Percentiles rank a stretch among this genome's conserved stretches.
These are phyloP conservation scores for Pyrrhosoma nymphula DNA, from an alignment of 2,888 invertebrate genomes.

Conservation along the genomic window DNA sequence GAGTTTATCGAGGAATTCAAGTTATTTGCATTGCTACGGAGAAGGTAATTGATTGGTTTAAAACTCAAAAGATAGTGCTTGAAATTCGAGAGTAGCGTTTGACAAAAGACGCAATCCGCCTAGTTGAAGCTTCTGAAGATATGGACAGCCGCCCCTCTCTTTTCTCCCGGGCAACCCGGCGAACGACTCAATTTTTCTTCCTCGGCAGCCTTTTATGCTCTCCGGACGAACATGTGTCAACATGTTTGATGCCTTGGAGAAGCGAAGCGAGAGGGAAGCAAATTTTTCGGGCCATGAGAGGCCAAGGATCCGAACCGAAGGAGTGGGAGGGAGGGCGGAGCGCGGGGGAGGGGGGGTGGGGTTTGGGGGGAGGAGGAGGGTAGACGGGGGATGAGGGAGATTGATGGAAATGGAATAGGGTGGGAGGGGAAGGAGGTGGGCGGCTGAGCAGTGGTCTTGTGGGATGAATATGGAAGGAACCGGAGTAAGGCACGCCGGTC, in stretches of 20 bases:
- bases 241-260: not conserved
- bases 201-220: not conserved
- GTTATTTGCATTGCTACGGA: not conserved
- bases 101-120: not conserved
- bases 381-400: not conserved
- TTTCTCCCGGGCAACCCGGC: not conserved
- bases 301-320: not conserved
- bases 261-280: not conserved
- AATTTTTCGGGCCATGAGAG: not conserved
- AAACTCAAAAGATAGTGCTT: not conserved
- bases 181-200: not conserved
- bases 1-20: not conserved
- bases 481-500: constrained; percentile 29
- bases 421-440: not conserved
- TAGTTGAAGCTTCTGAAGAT: not conserved
- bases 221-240: not conserved
- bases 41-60: not conserved
- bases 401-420: not conserved
- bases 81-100: not conserved
- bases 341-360: not conserved
- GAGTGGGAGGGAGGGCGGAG: not conserved
- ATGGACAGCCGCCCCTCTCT: not conserved
- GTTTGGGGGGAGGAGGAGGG: not conserved
- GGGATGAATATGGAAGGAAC: constrained; percentile 63
- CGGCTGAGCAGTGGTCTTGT: not conserved